Percentiles rank a stretch among this genome's conserved stretches.
phyloP scores from a whole-genome alignment of 2,113 vertebrate species.

The Caloenas nicobarica region DNA sequence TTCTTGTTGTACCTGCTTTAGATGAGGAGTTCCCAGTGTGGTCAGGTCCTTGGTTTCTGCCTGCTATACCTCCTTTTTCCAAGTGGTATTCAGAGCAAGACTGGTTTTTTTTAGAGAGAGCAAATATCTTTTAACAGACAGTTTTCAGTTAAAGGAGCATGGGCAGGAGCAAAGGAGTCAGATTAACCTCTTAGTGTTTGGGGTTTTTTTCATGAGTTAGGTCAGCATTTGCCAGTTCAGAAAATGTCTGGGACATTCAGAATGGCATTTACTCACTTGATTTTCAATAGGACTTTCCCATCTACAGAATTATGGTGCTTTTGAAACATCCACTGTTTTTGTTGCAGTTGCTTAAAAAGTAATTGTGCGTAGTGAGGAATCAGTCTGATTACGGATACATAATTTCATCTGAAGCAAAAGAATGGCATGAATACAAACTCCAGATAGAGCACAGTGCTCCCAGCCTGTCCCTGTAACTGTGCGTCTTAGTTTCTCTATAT shows the following conservation, averaged over 20 bases:
- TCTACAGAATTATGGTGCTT: neutral
- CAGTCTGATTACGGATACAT: neutral
- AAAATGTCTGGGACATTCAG: neutral
- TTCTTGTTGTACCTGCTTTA: neutral
- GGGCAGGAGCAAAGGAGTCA: neutral
- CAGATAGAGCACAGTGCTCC: neutral
- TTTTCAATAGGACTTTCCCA: neutral
- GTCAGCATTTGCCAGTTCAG: neutral
- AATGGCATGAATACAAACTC: neutral
- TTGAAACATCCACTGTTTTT: neutral
- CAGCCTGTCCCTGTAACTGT: neutral
- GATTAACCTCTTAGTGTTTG: neutral
- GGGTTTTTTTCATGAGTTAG: neutral
- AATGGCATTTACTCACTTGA: neutral
- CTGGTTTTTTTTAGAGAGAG: neutral
- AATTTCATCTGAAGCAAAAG: conserved; percentile 10
- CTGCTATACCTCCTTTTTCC: neutral
- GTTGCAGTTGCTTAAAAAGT: neutral
- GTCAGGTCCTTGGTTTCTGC: neutral
- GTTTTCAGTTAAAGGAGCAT: neutral
- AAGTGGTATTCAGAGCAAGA: neutral
- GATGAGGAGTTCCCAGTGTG: neutral
- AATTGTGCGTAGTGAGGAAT: neutral
- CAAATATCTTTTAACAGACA: neutral
- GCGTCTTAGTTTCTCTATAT: neutral